These are phyloP conservation scores for Hemicordylus capensis DNA, from an alignment of 2,113 vertebrate genomes.

Conservation along the genomic window DNA sequence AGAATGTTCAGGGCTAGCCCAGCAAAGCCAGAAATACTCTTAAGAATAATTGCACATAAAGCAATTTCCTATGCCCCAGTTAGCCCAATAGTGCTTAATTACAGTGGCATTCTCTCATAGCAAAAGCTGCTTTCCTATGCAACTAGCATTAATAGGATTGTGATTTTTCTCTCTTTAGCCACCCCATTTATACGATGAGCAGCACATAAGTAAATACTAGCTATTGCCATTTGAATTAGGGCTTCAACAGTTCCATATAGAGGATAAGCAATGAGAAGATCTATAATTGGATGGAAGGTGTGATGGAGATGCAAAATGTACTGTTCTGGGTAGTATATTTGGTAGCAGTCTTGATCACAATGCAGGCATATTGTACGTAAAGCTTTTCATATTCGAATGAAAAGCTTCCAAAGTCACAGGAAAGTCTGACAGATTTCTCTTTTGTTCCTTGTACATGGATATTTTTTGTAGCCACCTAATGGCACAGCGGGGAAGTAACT, in stretches of 20 bases:
- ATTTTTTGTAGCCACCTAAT: too few relatives aligned
- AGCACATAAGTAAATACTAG: neutral
- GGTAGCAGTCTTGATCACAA: neutral
- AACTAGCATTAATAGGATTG: neutral
- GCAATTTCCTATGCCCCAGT: neutral
- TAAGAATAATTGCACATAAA: neutral
- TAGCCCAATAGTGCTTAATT: slow-evolving; percentile 7
- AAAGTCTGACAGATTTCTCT: too few relatives aligned
- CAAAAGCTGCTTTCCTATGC: neutral
- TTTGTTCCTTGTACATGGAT: neutral
- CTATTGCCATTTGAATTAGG: neutral
- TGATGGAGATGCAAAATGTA: neutral
- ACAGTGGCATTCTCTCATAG: neutral
- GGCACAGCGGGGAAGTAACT: too few relatives aligned
- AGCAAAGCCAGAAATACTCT: neutral
- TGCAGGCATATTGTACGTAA: neutral
- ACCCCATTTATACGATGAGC: neutral
- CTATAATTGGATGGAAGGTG: neutral
- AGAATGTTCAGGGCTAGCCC: neutral
- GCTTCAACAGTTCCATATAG: neutral
- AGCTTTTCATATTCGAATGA: neutral
- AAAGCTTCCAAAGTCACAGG: neutral
- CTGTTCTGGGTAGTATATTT: neutral
- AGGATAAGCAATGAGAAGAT: neutral
- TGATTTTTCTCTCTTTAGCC: neutral